Percentiles rank a stretch among this genome's conserved stretches.
phyloP scores from a whole-genome alignment of 2,888 invertebrate species.

The Ganaspis brasiliensis region DNA sequence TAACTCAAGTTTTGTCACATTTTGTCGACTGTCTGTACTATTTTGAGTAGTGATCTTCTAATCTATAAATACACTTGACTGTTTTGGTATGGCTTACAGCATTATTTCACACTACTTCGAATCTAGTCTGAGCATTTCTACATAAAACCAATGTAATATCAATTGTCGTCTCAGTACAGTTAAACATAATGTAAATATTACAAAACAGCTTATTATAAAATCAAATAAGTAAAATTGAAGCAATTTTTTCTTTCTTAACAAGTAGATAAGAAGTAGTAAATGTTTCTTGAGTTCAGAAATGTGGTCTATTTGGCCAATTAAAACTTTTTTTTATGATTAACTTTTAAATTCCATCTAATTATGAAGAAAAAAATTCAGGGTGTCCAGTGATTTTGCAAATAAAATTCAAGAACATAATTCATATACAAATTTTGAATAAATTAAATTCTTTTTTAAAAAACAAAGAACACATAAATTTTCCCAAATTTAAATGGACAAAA shows the following conservation, averaged over 20 bases:
- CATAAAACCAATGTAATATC: not conserved
- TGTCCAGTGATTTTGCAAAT: too few species aligned
- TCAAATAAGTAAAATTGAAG: not conserved
- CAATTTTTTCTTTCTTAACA: not conserved
- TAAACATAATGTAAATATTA: not conserved
- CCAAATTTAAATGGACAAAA: too few species aligned
- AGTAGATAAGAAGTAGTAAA: not conserved
- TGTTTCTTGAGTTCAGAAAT: not conserved
- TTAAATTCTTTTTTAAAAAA: too few species aligned
- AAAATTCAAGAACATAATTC: too few species aligned
- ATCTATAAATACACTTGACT: slow-evolving; percentile 9
- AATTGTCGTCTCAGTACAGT: not conserved
- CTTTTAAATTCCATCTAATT: too few species aligned
- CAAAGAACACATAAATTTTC: too few species aligned
- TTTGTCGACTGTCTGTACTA: slow-evolving; percentile 30
- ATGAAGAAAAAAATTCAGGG: too few species aligned
- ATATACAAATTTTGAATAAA: too few species aligned
- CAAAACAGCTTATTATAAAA: not conserved
- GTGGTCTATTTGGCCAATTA: not conserved
- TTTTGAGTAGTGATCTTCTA: slow-evolving; percentile 28
- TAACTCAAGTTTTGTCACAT: slow-evolving; percentile 7
- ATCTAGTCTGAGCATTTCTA: not conserved
- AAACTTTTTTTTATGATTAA: too few species aligned
- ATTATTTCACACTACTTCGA: not conserved
- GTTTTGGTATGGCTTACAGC: not conserved